These are phyloP conservation scores for Caenorhabditis parvicauda DNA, from an alignment of 2,888 invertebrate species.

Conservation along the genomic window DNA sequence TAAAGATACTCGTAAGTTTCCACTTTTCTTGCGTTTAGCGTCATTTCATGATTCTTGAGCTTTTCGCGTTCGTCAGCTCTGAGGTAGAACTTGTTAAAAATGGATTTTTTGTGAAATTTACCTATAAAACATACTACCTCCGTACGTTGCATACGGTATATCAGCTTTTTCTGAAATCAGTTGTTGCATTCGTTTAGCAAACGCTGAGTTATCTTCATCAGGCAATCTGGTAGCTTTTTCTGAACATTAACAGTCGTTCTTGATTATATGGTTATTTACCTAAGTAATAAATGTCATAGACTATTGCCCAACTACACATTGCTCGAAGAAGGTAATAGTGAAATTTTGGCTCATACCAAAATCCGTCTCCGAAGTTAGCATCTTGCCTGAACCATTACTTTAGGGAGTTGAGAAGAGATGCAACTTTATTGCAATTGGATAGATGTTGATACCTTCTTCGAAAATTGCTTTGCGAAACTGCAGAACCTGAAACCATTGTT, in stretches of 20 bases:
- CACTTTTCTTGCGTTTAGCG: too few species aligned
- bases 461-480: slow-evolving; percentile 47
- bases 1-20: too few species aligned
- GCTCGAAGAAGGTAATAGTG: slow-evolving; percentile 34
- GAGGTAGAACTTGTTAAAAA: not conserved
- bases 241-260: slow-evolving; percentile 5
- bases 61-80: too few species aligned
- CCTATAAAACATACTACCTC: slow-evolving; percentile 43
- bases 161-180: slow-evolving; percentile 26
- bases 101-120: slow-evolving; percentile 3
- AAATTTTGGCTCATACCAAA: slow-evolving; percentile 44
- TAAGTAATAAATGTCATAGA: slow-evolving; percentile 49
- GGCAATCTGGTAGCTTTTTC: slow-evolving; percentile 11
- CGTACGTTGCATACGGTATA: slow-evolving; percentile 27
- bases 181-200: slow-evolving; percentile 35
- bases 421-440: slow-evolving; percentile 40
- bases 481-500: slow-evolving; percentile 17
- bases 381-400: slow-evolving; percentile 18
- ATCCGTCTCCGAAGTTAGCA: slow-evolving; percentile 37
- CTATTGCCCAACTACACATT: slow-evolving; percentile 41
- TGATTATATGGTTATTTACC: slow-evolving; percentile 8
- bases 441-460: slow-evolving; percentile 34
- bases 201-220: slow-evolving; percentile 25
- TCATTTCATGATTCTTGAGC: too few species aligned
- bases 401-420: not conserved